Evolutionary conservation across 1,140 invertebrate genomes (phyloP), one percentile per base, ranked within the genome.

Genomic region (Zaprionus davidi): DNA sequence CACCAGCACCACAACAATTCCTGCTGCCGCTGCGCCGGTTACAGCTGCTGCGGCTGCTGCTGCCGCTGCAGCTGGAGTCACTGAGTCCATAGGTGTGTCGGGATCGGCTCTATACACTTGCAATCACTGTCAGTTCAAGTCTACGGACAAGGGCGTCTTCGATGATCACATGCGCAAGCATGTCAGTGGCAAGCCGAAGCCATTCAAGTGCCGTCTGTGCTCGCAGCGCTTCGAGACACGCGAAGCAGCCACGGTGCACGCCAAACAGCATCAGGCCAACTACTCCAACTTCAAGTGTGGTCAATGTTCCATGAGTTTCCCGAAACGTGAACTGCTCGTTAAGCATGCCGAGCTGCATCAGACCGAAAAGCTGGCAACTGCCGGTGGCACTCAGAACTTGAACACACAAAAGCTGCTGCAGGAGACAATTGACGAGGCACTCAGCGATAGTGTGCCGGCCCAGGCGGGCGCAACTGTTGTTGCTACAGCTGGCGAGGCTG

Each of bases 201-300:
- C 92, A 6, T 93, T 93, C 51, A 93, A 93, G 77, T 93, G 92
- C 65, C 90, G 92, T 1, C 72, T 93, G 4, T 93, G 92, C 65
- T 91, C 92, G 28, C 86, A 88, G 63, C 81, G 92, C 1, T 93
- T 93, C 58, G 92, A 93, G 70, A 92, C 92, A 1, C 79, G 92
- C 24, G 92, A 93, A 57, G 81, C 83, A 9, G 92, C 92, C 59
- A 92, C 85, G 6, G 79, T 90, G 69, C 92, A 93, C 49, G 92
- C 92, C 62, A 93, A 92, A 71, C 86, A 91, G 66, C 91, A 93
- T 87, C 91, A 92, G 71, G 82, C 85, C 0, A 92, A 92, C 71
- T 91, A 78, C 38, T 92, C 91, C 59, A 93, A 92, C 44, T 92
- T 92, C 66, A 93, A 93, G 68, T 93, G 92, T 67, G 91, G 92